Percentiles rank a stretch among this genome's conserved stretches.
phyloP scores from a whole-genome alignment of 2,113 vertebrate genomes.

The Xiphias gladius region DNA sequence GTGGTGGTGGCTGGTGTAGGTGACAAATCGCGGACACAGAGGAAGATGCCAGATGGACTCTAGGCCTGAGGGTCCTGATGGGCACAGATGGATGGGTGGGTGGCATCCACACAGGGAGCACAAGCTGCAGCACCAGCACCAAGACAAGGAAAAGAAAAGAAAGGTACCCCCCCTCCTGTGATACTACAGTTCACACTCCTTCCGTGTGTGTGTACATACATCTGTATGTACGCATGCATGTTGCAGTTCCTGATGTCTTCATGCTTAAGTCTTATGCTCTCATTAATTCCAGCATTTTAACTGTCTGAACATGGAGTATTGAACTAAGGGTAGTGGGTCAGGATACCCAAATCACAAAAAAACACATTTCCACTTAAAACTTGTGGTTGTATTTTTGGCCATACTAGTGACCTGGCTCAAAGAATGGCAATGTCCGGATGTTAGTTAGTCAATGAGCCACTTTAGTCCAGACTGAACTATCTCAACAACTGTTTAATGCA shows the following conservation, averaged over 20 bases:
- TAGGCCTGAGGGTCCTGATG: conserved; percentile 62
- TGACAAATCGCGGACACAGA: conserved; percentile 82
- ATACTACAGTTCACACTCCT: conserved; percentile 56
- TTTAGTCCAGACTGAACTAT: neutral
- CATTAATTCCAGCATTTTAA: neutral
- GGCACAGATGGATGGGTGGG: conserved; percentile 84
- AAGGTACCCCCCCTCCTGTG: conserved; percentile 20
- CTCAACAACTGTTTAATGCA: neutral
- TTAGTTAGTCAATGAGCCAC: too few species aligned
- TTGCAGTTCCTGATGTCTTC: neutral
- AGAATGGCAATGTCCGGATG: too few species aligned
- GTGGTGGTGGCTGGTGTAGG: conserved; percentile 47
- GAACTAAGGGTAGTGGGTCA: too few species aligned
- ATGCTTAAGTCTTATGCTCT: neutral
- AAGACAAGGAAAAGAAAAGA: conserved; percentile 44
- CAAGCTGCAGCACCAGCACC: conserved; percentile 43
- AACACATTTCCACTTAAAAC: too few species aligned
- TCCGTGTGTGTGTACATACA: neutral
- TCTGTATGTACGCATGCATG: neutral
- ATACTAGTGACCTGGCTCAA: too few species aligned
- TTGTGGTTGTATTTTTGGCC: too few species aligned
- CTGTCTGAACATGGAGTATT: neutral
- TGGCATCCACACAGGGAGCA: conserved; percentile 67
- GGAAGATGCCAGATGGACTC: conserved; percentile 81
- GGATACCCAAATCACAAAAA: neutral